Percentiles rank a stretch among this genome's conserved stretches.
These are phyloP conservation scores for Lithophane leautieri DNA, from an alignment of 2,888 invertebrate genomes.

Conservation along the genomic window DNA sequence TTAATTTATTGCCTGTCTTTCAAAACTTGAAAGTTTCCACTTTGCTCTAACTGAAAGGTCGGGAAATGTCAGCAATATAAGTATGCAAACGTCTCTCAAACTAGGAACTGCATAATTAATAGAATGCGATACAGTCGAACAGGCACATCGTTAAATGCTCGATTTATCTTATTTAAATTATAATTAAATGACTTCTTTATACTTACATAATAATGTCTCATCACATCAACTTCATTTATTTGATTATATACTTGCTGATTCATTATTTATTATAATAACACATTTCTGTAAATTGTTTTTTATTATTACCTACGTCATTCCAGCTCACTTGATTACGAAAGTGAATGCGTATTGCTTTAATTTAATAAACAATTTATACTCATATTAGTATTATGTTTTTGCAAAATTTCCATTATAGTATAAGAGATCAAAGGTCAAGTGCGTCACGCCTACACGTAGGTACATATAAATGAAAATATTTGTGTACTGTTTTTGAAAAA, in stretches of 20 bases:
- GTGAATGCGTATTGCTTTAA: background rate
- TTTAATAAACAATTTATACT: slow-evolving; percentile 21
- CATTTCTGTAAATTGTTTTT: background rate
- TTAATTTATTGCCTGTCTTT: slow-evolving; percentile 51
- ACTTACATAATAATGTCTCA: slow-evolving; percentile 16
- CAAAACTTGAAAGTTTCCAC: slow-evolving; percentile 58
- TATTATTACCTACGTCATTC: slow-evolving; percentile 5
- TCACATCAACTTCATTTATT: slow-evolving; percentile 5
- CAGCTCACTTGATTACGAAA: background rate
- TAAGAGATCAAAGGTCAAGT: slow-evolving; percentile 8
- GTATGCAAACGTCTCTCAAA: slow-evolving; percentile 62
- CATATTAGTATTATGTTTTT: slow-evolving; percentile 33
- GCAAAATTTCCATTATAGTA: slow-evolving; percentile 10
- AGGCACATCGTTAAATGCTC: slow-evolving; percentile 56
- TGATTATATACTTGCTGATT: slow-evolving; percentile 4
- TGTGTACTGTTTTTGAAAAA: slow-evolving; percentile 5
- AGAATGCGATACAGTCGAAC: slow-evolving; percentile 51
- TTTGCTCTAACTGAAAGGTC: slow-evolving; percentile 42
- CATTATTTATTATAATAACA: background rate
- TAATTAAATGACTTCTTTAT: slow-evolving; percentile 40
- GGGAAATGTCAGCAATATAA: slow-evolving; percentile 62
- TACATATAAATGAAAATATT: background rate
- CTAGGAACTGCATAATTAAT: slow-evolving; percentile 59
- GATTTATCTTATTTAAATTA: slow-evolving; percentile 53
- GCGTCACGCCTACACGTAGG: slow-evolving; percentile 28